Evolutionary conservation across 1,140 invertebrate genomes (phyloP).

Genomic region (Phthorimaea operculella): DNA sequence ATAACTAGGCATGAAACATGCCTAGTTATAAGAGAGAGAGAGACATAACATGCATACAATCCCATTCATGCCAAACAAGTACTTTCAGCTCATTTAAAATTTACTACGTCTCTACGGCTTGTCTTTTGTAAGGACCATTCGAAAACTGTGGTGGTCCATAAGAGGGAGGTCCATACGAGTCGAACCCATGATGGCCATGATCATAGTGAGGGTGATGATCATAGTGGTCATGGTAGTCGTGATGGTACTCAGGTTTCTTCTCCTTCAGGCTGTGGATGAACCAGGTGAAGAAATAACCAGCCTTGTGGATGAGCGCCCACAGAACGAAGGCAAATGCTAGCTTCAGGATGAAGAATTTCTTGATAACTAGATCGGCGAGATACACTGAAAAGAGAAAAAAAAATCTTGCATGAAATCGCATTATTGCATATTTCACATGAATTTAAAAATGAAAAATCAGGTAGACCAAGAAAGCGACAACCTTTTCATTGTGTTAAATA

Average conservation of each 20-base stretch:
- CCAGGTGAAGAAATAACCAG: constrained; percentile 54
- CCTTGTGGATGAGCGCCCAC: constrained; percentile 54
- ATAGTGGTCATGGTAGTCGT: constrained; percentile 20
- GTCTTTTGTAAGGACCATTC: constrained; percentile 2
- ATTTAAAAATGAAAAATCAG: too few relatives aligned
- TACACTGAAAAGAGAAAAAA: constrained; percentile 35
- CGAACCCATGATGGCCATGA: constrained; percentile 5
- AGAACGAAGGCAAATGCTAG: constrained; percentile 52
- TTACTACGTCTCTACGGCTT: neutral
- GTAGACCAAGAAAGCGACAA: too few relatives aligned
- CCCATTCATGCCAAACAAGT: too few relatives aligned
- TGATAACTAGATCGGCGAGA: constrained; percentile 47
- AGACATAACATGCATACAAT: too few relatives aligned
- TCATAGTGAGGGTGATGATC: constrained; percentile 19
- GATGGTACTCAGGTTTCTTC: constrained; percentile 33
- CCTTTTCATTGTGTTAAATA: too few relatives aligned
- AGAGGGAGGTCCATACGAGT: neutral
- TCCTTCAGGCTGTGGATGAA: constrained; percentile 49
- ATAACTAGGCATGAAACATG: too few relatives aligned
- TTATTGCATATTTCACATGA: too few relatives aligned
- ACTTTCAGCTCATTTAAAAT: too few relatives aligned
- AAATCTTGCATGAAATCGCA: neutral
- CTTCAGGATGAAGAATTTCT: constrained; percentile 55
- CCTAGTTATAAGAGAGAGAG: too few relatives aligned
- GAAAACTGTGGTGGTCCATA: neutral